Evolutionary conservation across 1,140 invertebrate genomes (phyloP), one percentile per base, ranked within the genome.

Genomic region (Drosophila serrata): DNA sequence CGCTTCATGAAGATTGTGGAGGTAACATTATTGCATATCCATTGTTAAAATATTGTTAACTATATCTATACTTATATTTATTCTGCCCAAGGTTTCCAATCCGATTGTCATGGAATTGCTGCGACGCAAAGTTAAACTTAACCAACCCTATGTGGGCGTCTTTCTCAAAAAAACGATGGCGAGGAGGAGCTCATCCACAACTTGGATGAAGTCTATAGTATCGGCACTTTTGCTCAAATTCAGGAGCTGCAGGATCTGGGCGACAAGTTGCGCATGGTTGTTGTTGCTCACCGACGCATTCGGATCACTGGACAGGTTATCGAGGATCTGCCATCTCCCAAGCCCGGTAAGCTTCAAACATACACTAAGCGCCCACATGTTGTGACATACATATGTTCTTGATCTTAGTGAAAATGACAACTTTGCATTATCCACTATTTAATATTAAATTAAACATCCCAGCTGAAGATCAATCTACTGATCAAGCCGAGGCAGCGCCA

Each of bases 191-290:
- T 99, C 40, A 96, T 99, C 9, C 94, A 96, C 45, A 96, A 94
- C 79, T 85, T 99, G 33, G 94, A 97, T 91, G 98, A 99, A 62
- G 94, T 99, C 27, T 97, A 99, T 93, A 93, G 95, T 43, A 94
- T 99, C 24, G 99, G 99, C 33, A 98, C 98, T 11, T 99, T 99
- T 94, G 99, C 98, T 31, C 98, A 99, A 93, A 99, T 99, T 82
- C 97, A 98, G 88, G 99, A 99, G 93, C 95, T 99, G 92, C 98
- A 99, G 92, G 98, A 99, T 93, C 94, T 99, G 81, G 98, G 98
- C 17, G 97, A 98, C 92, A 96, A 97, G 92, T 91, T 99, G 51
- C 94, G 98, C 61, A 95, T 99, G 81, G 97, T 99, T 59, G 97
- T 99, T 6, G 97, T 98, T 95, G 98, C 97, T 0, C 98, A 99